Evolutionary conservation across 2,797 vertebrate genomes (phyloP).

Genomic region (Garrulus glandarius): DNA sequence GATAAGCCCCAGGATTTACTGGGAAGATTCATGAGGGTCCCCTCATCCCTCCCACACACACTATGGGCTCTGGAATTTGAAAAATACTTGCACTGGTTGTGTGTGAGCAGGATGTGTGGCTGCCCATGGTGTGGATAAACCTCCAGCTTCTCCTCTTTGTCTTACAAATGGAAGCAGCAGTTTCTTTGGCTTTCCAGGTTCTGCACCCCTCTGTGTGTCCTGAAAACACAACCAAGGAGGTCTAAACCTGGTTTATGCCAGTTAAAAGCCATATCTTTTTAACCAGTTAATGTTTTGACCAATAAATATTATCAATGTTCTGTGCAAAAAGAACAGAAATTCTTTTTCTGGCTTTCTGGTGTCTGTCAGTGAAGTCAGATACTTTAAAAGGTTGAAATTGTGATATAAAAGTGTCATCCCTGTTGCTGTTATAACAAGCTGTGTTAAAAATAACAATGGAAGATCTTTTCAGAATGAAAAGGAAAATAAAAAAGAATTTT

Average conservation of each 20-base stretch:
- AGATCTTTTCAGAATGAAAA: not conserved
- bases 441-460: not conserved
- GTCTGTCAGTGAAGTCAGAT: not conserved
- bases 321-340: not conserved
- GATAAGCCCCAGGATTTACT: conserved; percentile 2
- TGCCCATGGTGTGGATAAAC: not conserved
- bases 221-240: not conserved
- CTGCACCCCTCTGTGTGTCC: not conserved
- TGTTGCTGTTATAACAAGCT: not conserved
- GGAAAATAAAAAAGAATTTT: not conserved
- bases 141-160: not conserved
- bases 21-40: conserved; percentile 36
- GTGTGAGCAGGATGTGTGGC: not conserved
- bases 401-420: not conserved
- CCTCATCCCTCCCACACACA: not conserved
- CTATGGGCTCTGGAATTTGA: conserved; percentile 32
- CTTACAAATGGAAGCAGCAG: not conserved
- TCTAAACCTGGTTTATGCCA: not conserved
- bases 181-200: not conserved
- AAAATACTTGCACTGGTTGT: conserved; percentile 33
- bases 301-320: not conserved
- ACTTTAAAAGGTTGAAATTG: not conserved
- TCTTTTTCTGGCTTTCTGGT: not conserved
- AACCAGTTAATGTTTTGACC: not conserved
- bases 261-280: not conserved